Evolutionary conservation across 2,113 vertebrate genomes (phyloP).

Genomic region (Cichladusa arquata): DNA sequence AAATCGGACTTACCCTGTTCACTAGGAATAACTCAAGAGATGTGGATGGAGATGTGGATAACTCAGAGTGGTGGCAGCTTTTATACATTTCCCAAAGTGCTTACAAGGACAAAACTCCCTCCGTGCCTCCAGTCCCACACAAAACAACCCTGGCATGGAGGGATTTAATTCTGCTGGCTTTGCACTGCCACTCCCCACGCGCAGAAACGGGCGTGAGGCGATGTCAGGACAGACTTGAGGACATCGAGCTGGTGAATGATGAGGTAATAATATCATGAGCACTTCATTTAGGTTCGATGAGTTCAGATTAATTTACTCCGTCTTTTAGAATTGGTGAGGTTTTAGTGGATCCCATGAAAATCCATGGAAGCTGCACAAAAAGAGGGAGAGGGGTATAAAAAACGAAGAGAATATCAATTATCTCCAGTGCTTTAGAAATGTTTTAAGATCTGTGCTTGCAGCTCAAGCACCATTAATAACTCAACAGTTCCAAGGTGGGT

Average conservation of each 20-base stretch:
- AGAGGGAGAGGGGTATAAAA: fast-evolving
- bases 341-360: background rate
- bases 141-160: background rate
- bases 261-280: background rate
- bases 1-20: background rate
- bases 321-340: background rate
- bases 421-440: background rate
- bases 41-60: background rate
- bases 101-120: background rate
- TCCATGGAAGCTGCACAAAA: fast-evolving
- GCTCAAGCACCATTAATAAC: background rate
- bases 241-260: background rate
- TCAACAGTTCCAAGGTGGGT: background rate
- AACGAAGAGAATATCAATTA: background rate
- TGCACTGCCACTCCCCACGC: slow-evolving; percentile 12
- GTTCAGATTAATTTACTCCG: background rate
- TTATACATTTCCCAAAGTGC: slow-evolving; percentile 9
- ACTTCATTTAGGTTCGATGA: background rate
- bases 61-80: background rate
- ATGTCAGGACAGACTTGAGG: background rate
- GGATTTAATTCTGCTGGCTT: slow-evolving; percentile 5
- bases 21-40: background rate
- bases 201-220: background rate
- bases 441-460: background rate
- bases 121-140: background rate